Conservation (phyloP, 2,888 invertebrate genomes). For the Callimorpha dominula region DNA sequence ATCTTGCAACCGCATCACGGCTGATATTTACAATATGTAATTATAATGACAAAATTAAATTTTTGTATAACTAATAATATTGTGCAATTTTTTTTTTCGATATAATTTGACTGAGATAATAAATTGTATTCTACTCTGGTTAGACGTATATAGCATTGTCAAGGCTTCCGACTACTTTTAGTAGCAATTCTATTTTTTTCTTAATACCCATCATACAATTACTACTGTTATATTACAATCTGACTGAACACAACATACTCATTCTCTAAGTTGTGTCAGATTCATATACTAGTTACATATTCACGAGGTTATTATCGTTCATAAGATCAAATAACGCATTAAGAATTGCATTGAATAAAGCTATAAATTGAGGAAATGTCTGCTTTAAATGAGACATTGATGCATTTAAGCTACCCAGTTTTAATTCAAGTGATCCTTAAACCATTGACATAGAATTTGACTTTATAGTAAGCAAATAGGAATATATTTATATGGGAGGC, state of each 20-base stretch:
- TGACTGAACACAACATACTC: background rate
- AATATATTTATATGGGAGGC: no score
- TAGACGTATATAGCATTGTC: background rate
- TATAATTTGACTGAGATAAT: background rate
- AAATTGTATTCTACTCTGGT: no score
- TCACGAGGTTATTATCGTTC: background rate
- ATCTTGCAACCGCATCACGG: background rate
- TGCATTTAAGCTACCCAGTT: background rate
- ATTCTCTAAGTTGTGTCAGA: background rate
- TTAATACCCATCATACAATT: background rate
- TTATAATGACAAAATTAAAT: background rate
- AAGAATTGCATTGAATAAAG: background rate
- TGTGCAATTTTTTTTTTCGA: background rate
- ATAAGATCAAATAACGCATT: background rate
- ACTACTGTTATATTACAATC: background rate
- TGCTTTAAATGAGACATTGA: background rate
- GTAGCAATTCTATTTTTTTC: background rate
- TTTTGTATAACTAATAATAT: background rate
- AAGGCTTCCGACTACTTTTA: background rate
- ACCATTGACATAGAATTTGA: background rate
- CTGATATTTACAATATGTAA: conserved; percentile 9
- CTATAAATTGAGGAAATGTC: background rate
- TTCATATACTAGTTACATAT: background rate
- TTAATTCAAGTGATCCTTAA: background rate
- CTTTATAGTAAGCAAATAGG: no score